Percentiles rank a stretch among this genome's conserved stretches.
Conservation (phyloP, 2,888 invertebrate species). For the Drosophila kambysellisi region DNA sequence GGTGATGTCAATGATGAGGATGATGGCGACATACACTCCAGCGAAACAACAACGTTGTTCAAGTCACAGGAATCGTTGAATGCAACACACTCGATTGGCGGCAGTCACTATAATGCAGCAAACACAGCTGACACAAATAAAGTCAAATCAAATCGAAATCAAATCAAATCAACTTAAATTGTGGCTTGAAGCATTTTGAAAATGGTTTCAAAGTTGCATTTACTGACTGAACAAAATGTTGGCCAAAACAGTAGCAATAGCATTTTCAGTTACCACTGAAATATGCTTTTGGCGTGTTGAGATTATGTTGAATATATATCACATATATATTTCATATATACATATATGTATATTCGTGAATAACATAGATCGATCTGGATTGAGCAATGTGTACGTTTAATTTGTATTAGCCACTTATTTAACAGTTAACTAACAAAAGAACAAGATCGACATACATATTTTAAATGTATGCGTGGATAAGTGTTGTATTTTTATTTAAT, state of each 20-base stretch:
- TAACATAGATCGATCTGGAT: slow-evolving; percentile 23
- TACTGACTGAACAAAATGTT: slow-evolving; percentile 6
- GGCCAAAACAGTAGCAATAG: slow-evolving; percentile 1
- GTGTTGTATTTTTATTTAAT: slow-evolving; percentile 9
- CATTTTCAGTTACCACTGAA: background rate
- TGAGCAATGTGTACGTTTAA: slow-evolving; percentile 4
- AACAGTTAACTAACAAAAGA: slow-evolving; percentile 10
- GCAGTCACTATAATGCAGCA: slow-evolving; percentile 45
- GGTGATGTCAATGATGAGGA: slow-evolving; percentile 39
- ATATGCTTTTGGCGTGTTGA: background rate
- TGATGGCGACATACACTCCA: slow-evolving; percentile 63
- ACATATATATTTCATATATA: background rate
- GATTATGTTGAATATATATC: background rate
- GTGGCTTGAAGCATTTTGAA: slow-evolving; percentile 21
- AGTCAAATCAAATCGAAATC: slow-evolving; percentile 16
- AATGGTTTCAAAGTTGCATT: slow-evolving; percentile 74
- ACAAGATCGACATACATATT: slow-evolving; percentile 28
- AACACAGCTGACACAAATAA: slow-evolving; percentile 30
- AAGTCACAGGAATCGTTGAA: slow-evolving; percentile 64
- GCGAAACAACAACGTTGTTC: slow-evolving; percentile 70
- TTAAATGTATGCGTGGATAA: slow-evolving; percentile 28
- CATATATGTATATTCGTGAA: background rate
- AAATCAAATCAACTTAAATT: slow-evolving; percentile 17
- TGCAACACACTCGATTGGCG: slow-evolving; percentile 40
- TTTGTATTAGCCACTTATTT: slow-evolving; percentile 33